phyloP scores from a whole-genome alignment of 2,113 vertebrate species.

The Pelvicachromis taeniatus region DNA sequence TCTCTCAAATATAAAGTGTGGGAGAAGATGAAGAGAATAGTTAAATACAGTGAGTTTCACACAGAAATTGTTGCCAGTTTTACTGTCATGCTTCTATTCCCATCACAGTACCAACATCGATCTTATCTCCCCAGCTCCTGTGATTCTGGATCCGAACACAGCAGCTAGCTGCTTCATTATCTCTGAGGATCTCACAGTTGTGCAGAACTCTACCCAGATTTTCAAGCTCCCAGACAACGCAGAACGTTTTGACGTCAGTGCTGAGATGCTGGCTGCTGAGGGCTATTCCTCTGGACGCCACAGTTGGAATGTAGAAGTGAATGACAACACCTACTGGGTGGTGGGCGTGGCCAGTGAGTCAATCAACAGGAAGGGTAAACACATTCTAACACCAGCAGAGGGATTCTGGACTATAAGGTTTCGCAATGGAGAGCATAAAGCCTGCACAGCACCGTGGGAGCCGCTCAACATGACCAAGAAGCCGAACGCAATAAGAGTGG shows the following conservation, averaged over 20 bases:
- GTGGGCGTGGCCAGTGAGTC: conserved; percentile 72
- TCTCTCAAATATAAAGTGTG: conserved; percentile 74
- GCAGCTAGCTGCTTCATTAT: conserved; percentile 74
- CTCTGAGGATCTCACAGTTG: conserved; percentile 67
- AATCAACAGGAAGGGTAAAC: conserved; percentile 75
- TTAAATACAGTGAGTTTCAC: conserved; percentile 70
- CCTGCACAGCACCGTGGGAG: conserved; percentile 75
- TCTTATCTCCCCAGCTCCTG: conserved; percentile 40
- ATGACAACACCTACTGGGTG: conserved; percentile 77
- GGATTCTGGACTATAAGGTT: conserved; percentile 79
- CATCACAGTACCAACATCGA: background rate
- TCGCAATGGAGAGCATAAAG: conserved; percentile 76
- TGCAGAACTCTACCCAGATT: conserved; percentile 66
- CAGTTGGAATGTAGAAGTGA: conserved; percentile 75
- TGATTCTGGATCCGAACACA: conserved; percentile 75
- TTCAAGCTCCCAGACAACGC: conserved; percentile 76
- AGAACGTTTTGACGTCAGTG: conserved; percentile 75
- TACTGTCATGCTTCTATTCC: background rate
- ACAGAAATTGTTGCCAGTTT: background rate
- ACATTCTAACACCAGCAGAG: conserved; percentile 73
- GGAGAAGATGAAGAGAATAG: conserved; percentile 74
- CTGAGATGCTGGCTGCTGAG: conserved; percentile 71
- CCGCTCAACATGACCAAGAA: conserved; percentile 63
- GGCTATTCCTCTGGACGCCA: conserved; percentile 67
- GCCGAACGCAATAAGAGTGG: conserved; percentile 62